Evolutionary conservation across 2,888 invertebrate genomes (phyloP).

Genomic region (Amblyjoppa proteus): DNA sequence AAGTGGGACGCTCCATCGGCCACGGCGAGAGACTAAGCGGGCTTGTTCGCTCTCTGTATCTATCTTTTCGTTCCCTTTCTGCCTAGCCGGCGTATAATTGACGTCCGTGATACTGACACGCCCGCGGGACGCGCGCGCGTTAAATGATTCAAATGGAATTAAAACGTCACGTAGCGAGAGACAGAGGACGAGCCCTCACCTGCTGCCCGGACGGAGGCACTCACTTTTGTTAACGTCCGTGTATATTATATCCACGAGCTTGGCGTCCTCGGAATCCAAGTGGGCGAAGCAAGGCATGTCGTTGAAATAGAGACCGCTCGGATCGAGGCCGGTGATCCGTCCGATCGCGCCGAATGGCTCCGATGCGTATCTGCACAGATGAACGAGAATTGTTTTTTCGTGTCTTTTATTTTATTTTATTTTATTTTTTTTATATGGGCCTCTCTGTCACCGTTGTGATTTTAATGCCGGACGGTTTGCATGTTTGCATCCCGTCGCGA

Average conservation of each 20-base stretch:
- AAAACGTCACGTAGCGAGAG: constrained; percentile 56
- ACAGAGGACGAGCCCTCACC: background rate
- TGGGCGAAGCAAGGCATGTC: constrained; percentile 86
- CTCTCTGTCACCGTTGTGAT: too few species aligned
- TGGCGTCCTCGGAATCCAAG: constrained; percentile 86
- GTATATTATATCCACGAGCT: constrained; percentile 88
- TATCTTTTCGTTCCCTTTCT: constrained; percentile 8
- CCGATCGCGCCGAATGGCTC: constrained; percentile 78
- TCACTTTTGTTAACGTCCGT: constrained; percentile 84
- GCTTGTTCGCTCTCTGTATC: constrained; percentile 14
- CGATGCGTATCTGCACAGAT: constrained; percentile 82
- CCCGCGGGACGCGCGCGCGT: constrained; percentile 43
- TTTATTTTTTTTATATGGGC: too few species aligned
- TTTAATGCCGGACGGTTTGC: background rate
- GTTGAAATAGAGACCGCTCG: constrained; percentile 87
- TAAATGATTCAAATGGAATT: constrained; percentile 65
- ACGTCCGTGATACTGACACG: constrained; percentile 61
- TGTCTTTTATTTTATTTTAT: background rate
- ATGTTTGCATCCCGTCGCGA: too few species aligned
- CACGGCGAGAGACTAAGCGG: background rate
- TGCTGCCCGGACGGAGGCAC: background rate
- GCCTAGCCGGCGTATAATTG: constrained; percentile 57
- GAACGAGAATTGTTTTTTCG: background rate
- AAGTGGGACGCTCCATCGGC: constrained; percentile 15
- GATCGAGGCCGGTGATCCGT: constrained; percentile 86